Percentiles rank a stretch among this genome's conserved stretches.
These are phyloP conservation scores for Okamejei kenojei DNA, from an alignment of 2,797 vertebrate genomes.

Conservation along the genomic window DNA sequence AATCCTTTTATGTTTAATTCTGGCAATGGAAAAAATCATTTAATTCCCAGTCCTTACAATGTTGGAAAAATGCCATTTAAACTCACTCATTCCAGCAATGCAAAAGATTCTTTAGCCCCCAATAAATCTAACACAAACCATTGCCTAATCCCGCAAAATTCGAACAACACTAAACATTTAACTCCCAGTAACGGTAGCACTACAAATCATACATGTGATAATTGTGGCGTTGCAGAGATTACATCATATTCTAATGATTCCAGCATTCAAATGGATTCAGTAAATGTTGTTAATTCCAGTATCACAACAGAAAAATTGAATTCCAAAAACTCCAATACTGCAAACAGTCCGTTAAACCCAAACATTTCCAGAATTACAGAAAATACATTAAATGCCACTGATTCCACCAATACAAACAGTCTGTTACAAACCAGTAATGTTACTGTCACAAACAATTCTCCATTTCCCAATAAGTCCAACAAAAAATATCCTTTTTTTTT, in stretches of 20 bases:
- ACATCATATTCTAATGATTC: not conserved
- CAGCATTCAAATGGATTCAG: not conserved
- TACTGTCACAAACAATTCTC: not conserved
- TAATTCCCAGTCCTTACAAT: not conserved
- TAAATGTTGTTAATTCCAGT: not conserved
- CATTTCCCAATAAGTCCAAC: not conserved
- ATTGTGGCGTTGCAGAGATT: not conserved
- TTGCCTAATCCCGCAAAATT: not conserved
- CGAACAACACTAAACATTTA: not conserved
- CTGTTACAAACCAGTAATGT: not conserved
- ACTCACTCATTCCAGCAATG: not conserved
- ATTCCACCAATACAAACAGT: not conserved
- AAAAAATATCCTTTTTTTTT: no score
- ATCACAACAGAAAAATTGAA: not conserved
- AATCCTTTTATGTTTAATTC: not conserved
- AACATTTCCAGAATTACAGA: not conserved
- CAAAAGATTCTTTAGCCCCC: not conserved
- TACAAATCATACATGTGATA: not conserved
- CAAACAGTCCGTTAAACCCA: not conserved
- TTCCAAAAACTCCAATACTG: not conserved
- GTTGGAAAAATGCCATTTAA: not conserved
- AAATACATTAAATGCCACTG: not conserved
- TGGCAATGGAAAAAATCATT: not conserved
- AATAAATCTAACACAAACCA: not conserved
- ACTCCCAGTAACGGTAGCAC: not conserved